These are phyloP conservation scores for Onychomys torridus DNA, from an alignment of 2,797 vertebrate genomes.

Conservation along the genomic window DNA sequence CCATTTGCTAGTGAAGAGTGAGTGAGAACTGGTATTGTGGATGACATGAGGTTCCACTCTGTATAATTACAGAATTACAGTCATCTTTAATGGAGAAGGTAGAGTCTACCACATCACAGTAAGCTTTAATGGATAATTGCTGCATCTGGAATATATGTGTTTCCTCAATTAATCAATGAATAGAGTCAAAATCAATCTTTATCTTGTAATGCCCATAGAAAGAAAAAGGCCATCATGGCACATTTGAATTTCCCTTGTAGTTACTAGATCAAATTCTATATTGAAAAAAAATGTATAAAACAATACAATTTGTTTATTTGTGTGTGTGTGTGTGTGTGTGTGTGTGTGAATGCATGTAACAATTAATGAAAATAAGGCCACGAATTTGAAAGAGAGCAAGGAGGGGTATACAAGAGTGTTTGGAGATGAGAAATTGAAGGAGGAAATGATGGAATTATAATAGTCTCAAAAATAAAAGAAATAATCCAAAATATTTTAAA, in stretches of 20 bases:
- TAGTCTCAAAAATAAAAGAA: too few species aligned
- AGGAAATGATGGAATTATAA: too few species aligned
- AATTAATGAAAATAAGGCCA: too few species aligned
- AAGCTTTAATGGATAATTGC: not conserved
- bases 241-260: not conserved
- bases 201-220: conserved; percentile 70
- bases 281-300: not conserved
- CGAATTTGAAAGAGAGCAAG: too few species aligned
- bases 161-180: conserved; percentile 79
- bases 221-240: conserved; percentile 7
- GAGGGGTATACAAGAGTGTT: too few species aligned
- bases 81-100: not conserved
- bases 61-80: not conserved
- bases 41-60: not conserved
- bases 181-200: conserved; percentile 73
- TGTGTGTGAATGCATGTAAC: too few species aligned
- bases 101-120: not conserved
- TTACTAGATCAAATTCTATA: not conserved
- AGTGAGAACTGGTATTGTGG: not conserved
- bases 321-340: too few species aligned
- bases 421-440: too few species aligned
- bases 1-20: conserved; percentile 61
- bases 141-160: not conserved
- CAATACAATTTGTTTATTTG: not conserved
- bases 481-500: not conserved